Conservation (phyloP, 2,797 vertebrate genomes). For the Coluber constrictor region DNA sequence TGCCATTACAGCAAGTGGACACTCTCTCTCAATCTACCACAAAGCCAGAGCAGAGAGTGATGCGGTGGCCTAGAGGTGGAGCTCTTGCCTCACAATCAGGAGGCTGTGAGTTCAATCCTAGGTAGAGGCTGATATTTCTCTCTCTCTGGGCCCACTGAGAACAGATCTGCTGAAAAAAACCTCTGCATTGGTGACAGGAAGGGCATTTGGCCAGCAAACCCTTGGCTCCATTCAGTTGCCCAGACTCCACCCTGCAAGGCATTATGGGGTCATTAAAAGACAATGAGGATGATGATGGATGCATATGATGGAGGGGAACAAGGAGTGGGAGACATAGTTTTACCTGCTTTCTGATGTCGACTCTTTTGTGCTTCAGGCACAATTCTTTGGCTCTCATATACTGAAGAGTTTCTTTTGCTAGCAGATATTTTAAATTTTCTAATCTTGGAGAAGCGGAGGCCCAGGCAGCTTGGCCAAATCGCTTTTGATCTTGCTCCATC, state of each 20-base stretch:
- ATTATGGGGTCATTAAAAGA: too few species aligned
- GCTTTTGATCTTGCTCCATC: constrained; percentile 84
- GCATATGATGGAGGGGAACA: background rate
- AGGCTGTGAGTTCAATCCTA: too few species aligned
- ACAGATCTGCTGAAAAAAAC: too few species aligned
- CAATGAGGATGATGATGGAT: background rate
- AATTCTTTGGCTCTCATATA: constrained; percentile 87
- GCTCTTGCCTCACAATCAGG: too few species aligned
- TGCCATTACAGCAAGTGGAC: background rate
- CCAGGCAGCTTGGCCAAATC: constrained; percentile 89
- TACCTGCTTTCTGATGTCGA: constrained; percentile 78
- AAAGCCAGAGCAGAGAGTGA: background rate
- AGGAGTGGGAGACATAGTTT: constrained; percentile 26
- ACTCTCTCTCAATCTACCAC: too few species aligned
- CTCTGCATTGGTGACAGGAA: too few species aligned
- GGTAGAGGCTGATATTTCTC: too few species aligned
- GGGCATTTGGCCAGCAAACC: too few species aligned
- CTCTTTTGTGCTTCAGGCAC: constrained; percentile 84
- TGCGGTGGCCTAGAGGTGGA: too few species aligned
- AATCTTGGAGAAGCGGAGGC: constrained; percentile 81
- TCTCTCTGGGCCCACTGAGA: too few species aligned
- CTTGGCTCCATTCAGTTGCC: too few species aligned
- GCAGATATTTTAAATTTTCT: constrained; percentile 84
- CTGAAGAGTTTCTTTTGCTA: constrained; percentile 91
- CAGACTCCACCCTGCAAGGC: too few species aligned